A percentile compares a stretch with the other conserved stretches of the same genome.
phyloP scores from a whole-genome alignment of 2,888 invertebrate genomes.

The Lasioglossum zephyrum region DNA sequence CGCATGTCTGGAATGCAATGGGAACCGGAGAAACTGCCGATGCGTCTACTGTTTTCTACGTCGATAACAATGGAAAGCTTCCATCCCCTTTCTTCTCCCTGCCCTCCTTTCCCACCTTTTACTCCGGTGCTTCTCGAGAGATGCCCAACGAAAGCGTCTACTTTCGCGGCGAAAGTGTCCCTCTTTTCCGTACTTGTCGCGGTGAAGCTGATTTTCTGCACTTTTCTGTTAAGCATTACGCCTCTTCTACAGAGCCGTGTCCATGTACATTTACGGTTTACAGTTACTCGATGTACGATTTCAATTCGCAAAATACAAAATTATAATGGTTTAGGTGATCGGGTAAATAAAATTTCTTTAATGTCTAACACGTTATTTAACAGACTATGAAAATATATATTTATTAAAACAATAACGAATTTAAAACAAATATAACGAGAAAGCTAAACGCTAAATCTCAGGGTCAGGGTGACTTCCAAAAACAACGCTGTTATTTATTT shows the following conservation, averaged over 20 bases:
- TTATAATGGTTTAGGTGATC: not conserved
- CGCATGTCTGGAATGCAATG: slow-evolving; percentile 41
- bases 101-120: not conserved
- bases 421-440: no score
- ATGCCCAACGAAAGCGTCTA: not conserved
- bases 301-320: not conserved
- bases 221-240: not conserved
- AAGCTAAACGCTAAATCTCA: no score
- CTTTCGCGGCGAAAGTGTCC: not conserved
- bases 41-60: slow-evolving; percentile 24
- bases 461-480: no score
- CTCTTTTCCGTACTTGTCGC: not conserved
- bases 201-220: not conserved
- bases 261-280: not conserved
- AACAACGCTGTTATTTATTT: no score
- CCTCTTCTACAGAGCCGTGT: not conserved
- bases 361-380: no score
- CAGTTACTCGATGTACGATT: not conserved
- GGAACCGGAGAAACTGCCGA: slow-evolving; percentile 19
- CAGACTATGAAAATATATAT: no score
- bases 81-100: not conserved
- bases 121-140: not conserved
- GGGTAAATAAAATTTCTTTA: no score
- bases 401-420: no score
- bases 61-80: slow-evolving; percentile 16